A percentile compares a stretch with the other conserved stretches of the same genome.
phyloP scores from a whole-genome alignment of 1,140 invertebrate genomes.

The Tetramorium alpestre region DNA sequence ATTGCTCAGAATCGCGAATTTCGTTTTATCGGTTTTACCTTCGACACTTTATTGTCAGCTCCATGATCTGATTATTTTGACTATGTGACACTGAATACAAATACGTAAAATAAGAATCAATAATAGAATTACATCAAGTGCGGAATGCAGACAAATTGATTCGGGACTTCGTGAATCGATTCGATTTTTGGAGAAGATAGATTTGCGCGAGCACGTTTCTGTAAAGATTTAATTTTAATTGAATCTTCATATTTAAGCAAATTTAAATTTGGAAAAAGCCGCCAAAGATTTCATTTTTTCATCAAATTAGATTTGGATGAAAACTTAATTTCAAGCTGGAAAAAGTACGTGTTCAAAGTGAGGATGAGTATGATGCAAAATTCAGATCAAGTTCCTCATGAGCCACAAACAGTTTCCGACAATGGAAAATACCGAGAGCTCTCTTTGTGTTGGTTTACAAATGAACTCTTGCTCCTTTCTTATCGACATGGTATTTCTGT shows the following conservation, averaged over 20 bases:
- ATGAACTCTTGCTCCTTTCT: slow-evolving; percentile 34
- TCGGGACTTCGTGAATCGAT: background rate
- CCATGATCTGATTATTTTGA: background rate
- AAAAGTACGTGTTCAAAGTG: background rate
- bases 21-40: too few relatives aligned
- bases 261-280: background rate
- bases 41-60: background rate
- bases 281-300: background rate
- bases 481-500: slow-evolving; percentile 29
- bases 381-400: slow-evolving; percentile 3
- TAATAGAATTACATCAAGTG: background rate
- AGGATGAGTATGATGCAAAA: background rate
- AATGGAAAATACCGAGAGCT: slow-evolving; percentile 4
- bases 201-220: background rate
- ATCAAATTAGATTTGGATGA: background rate
- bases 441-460: slow-evolving; percentile 3
- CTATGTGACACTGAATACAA: background rate
- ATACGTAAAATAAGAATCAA: background rate
- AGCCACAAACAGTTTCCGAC: background rate
- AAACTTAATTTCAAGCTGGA: background rate
- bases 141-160: background rate
- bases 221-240: background rate
- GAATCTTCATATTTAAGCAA: background rate
- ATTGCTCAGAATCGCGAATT: background rate
- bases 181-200: background rate